Base-by-base conservation (phyloP, 2,797 vertebrate genomes). In the Otolemur crassicaudatus region DNA sequence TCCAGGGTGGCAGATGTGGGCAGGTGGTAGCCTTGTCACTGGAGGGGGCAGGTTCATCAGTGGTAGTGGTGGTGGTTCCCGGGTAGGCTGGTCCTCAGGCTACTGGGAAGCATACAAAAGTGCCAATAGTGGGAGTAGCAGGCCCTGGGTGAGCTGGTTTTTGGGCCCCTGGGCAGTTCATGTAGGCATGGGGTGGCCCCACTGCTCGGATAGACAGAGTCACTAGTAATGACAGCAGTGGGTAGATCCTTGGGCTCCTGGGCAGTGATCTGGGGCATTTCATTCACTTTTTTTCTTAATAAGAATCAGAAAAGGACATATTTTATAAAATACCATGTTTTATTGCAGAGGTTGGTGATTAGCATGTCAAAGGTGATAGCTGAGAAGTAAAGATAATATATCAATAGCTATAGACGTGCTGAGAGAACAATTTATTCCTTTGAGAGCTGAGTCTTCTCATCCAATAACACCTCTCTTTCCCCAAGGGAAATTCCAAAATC, bases 301-400 rank as follows among this genome's bases (percentile, higher is more conserved):
- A 29, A 84, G 81, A 89, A 75, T n/a, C 53, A 79, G 23, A 81
- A 83, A 96, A 87, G 37, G 10, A 75, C 6, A 3, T 82, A 37
- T 88, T 95, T 97, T 63, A 17, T 92, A 88, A 86, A 89, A 73
- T 82, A 43, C 20, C 19, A 63, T 81, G 67, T 83, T 86, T 88
- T 67, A 67, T 60, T 88, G 31, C 34, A 81, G 60, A 90, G 16
- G 29, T 77, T 93, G 70, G 53, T 29, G 37, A 37, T 17, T 31
- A 3, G 4, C 61, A 67, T 82, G 69, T 93, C 86, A 90, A 90
- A 87, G 5, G 31, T 58, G 34, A 46, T 46, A 77, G 56, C 29
- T 67, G 49, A 60, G 77, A 84, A 88, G 56, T 90, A 49, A 75
- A 25, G 3, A 61, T 79, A 83, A 40, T 43, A 13, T 63, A 67